Evolutionary conservation across 2,888 invertebrate species (phyloP), one percentile per base, ranked within the genome.

Genomic region (Enoplolaimus lenunculus): DNA sequence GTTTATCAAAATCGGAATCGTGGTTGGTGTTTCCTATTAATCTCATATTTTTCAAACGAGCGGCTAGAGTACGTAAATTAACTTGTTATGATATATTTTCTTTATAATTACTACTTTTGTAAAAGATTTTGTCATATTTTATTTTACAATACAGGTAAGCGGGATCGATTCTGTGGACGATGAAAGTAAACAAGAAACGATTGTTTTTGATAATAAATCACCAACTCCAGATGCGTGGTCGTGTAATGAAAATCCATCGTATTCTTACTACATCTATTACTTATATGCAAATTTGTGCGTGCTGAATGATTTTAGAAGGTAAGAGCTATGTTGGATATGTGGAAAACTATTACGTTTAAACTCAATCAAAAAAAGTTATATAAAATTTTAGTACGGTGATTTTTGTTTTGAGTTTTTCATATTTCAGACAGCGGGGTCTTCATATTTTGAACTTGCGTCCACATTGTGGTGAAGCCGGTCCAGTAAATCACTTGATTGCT

Each of bases 161-260:
- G 98, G 95, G 0, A 91, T 98, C 81, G 98, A 98, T 85, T 95
- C 94, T 26, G 98, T 98, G 67, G 98, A 99, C 81, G 98, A 99
- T 81, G 98, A 99, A 83, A 93, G 93, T 68, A 99, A 98, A 83
- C 93, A 95, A 0, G 98, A 98, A 83, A 91, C 93, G 84, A 91
- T 75, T 82, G 90, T 79, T 86, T 95, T 84, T 90, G 93, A 84
- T 86, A 70, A 73, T 16, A 74, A 77, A 88, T 88, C 77, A 70
- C 86, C 86, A 66, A 84, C 87, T 13, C 98, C 98, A 0, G 87
- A 86, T 72, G 84, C 88, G 70, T 98, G 97, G 94, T 87, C 85
- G 34, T 89, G 89, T 68, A 86, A 87, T 69, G 95, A 97, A 81
- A 98, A 98, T 85, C 98, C 98, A 16, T 93, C 97, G 0, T 98